Percentiles rank a stretch among this genome's conserved stretches.
Evolutionary conservation across 2,888 invertebrate species (phyloP).

Genomic region (Chymomyza fuscimana): DNA sequence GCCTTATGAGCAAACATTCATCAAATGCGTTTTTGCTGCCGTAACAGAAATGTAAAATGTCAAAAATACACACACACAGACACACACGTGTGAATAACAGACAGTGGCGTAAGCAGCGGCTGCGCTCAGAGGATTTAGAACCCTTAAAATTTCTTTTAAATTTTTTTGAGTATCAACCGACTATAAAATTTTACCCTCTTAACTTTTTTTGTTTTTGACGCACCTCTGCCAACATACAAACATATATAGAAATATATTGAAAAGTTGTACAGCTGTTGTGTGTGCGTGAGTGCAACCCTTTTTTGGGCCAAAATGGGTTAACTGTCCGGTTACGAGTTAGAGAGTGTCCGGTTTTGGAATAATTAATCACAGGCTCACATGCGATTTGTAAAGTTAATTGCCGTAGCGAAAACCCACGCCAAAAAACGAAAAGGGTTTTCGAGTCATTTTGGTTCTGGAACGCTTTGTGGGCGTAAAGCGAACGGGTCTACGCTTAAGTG

Average conservation of each 20-base stretch:
- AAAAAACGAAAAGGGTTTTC: conserved; percentile 4
- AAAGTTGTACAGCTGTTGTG: conserved; percentile 49
- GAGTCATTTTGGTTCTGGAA: conserved; percentile 23
- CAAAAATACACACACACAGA: conserved; percentile 51
- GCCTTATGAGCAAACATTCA: conserved; percentile 69
- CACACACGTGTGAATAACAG: conserved; percentile 14
- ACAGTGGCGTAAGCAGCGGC: background rate
- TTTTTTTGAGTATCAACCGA: no score
- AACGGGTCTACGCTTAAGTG: conserved; percentile 53
- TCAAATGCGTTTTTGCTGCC: conserved; percentile 47
- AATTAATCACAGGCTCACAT: conserved; percentile 77
- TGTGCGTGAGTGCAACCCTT: conserved; percentile 53
- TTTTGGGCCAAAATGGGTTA: conserved; percentile 66
- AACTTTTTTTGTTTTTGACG: no score
- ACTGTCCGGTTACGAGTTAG: conserved; percentile 51
- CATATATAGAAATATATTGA: conserved; percentile 10
- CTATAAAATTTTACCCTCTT: no score
- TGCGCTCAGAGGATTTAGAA: no score
- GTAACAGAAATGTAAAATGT: conserved; percentile 59
- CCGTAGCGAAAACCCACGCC: conserved; percentile 65
- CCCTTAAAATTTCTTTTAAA: no score
- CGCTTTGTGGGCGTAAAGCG: conserved; percentile 13
- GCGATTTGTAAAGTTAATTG: conserved; percentile 77
- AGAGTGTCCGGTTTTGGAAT: conserved; percentile 74
- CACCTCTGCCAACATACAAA: conserved; percentile 13